A percentile compares a stretch with the other conserved stretches of the same genome.
Evolutionary conservation across 1,140 invertebrate genomes (phyloP).

Genomic region (Drosophila ogumai): DNA sequence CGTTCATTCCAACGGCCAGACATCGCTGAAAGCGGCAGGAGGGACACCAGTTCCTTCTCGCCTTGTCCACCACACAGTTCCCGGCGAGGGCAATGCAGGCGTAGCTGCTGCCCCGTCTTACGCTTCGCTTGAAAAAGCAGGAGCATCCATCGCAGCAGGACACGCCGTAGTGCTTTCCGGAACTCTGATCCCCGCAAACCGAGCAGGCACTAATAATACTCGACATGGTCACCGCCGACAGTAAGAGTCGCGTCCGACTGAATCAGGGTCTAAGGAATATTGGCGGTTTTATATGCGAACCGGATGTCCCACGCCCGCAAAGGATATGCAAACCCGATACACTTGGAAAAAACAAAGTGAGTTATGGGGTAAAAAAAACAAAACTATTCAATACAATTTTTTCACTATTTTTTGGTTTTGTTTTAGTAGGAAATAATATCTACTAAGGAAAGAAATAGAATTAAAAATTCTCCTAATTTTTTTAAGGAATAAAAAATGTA

Average conservation of each 20-base stretch:
- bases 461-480: neutral
- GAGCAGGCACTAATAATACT: conserved; percentile 85
- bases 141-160: conserved; percentile 95
- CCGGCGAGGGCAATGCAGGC: conserved; percentile 91
- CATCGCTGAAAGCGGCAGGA: conserved; percentile 93
- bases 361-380: neutral
- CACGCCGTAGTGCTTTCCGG: conserved; percentile 95
- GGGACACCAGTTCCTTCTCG: conserved; percentile 94
- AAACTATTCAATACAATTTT: neutral
- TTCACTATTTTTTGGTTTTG: neutral
- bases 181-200: conserved; percentile 94
- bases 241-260: conserved; percentile 14
- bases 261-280: conserved; percentile 25
- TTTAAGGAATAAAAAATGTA: neutral
- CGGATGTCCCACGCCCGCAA: conserved; percentile 36
- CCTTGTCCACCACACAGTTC: conserved; percentile 92
- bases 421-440: neutral
- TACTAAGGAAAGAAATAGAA: neutral
- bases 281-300: conserved; percentile 65
- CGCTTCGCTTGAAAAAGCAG: conserved; percentile 94
- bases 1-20: conserved; percentile 92
- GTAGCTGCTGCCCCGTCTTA: conserved; percentile 89
- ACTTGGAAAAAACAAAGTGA: conserved; percentile 31
- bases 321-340: conserved; percentile 81
- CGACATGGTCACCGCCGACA: conserved; percentile 45